These are phyloP conservation scores for Limnothrissa miodon DNA, from an alignment of 2,113 vertebrate genomes.

Conservation along the genomic window DNA sequence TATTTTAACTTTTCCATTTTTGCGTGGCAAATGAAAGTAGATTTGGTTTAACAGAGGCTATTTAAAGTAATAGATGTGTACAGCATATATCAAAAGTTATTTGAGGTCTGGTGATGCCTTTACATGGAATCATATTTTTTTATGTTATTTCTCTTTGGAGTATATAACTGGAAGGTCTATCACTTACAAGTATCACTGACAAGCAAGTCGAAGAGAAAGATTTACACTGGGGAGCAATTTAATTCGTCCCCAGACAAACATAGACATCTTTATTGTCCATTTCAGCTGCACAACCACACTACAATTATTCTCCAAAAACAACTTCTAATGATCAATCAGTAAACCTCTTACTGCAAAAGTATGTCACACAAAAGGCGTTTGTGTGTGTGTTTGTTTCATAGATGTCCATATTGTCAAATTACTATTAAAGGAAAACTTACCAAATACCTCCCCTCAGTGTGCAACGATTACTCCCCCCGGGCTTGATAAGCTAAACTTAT, in stretches of 20 bases:
- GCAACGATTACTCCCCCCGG: no score
- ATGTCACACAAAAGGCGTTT: no score
- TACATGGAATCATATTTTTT: neutral
- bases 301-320: neutral
- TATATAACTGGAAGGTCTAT: neutral
- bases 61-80: neutral
- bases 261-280: neutral
- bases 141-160: neutral
- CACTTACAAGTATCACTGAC: neutral
- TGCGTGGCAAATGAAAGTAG: neutral
- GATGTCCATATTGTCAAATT: no score
- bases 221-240: neutral
- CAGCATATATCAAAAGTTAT: neutral
- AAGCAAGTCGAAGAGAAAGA: neutral
- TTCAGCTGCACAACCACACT: neutral
- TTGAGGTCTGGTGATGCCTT: neutral
- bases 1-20: neutral
- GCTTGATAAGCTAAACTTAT: no score
- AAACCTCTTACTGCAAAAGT: no score
- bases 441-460: no score
- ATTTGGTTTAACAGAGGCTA: conserved; percentile 14
- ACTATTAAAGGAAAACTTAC: no score
- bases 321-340: neutral
- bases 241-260: neutral
- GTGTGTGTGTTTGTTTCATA: no score